Base-by-base conservation (phyloP, 1,140 invertebrate genomes). In the Yoshiicerus persimilis region DNA sequence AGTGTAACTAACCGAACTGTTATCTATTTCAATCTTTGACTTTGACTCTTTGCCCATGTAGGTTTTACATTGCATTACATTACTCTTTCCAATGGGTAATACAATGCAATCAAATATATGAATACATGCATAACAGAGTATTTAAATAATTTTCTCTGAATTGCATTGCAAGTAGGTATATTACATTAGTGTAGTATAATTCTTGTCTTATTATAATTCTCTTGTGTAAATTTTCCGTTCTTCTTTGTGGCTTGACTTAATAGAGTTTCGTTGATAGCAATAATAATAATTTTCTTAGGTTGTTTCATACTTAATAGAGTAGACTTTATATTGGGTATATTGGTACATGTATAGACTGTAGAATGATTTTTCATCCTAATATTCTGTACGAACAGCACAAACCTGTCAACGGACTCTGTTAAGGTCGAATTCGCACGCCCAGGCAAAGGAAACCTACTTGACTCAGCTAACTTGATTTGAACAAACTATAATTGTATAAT, bases 351-450 rank as follows among this genome's bases (percentile, higher is more conserved):
- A n/a, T n/a, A n/a, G n/a, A n/a, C n/a, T n/a, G n/a, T n/a, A n/a
- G n/a, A n/a, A n/a, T n/a, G n/a, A 16, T 56, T 56, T 4, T 1
- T 47, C 16, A 11, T 47, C 16, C 5, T 56, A 56, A 56, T 56
- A n/a, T 56, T 30, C 30, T 27, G 10, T 70, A 70, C 9, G 25
- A 70, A 30, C 27, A 70, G 1, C 66, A 30, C 25, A 30, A 70
- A 30, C 66, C 75, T 80, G 75, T 80, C 75, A 80, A 36, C 75
- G 75, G 75, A 80, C 75, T 80, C 32, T 80, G 34, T 23, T 80
- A 34, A 80, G 75, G 75, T 80, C 34, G 75, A 80, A 34, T 80
- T 80, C 75, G 75, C 75, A 80, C 75, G 75, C 75, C 75, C 75
- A 80, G 34, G 32, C 75, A 80, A 38, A 34, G 13, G 6, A 77